A percentile compares a stretch with the other conserved stretches of the same genome.
These are phyloP conservation scores for Seriola aureovittata DNA, from an alignment of 2,113 vertebrate genomes.

Conservation along the genomic window DNA sequence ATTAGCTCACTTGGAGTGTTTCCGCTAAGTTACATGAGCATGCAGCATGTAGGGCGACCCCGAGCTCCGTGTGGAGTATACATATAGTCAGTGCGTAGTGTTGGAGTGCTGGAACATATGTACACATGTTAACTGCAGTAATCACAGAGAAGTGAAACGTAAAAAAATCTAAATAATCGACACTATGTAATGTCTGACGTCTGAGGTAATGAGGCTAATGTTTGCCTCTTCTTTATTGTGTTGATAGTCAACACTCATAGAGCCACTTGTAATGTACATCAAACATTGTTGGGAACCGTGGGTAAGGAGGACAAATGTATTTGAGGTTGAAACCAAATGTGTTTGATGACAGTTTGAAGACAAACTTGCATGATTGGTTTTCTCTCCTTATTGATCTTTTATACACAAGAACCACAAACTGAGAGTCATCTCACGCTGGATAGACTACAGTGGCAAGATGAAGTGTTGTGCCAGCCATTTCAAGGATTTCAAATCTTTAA, in stretches of 20 bases:
- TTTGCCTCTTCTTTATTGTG: slow-evolving; percentile 33
- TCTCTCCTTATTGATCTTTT: slow-evolving; percentile 47
- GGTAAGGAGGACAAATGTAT: slow-evolving; percentile 25
- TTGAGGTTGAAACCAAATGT: slow-evolving; percentile 33
- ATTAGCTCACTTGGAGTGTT: slow-evolving; percentile 76
- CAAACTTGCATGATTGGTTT: slow-evolving; percentile 24
- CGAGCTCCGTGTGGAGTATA: slow-evolving; percentile 28
- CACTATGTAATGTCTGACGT: slow-evolving; percentile 17
- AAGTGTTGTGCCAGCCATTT: slow-evolving; percentile 44
- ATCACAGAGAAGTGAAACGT: slow-evolving; percentile 22
- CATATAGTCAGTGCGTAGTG: slow-evolving; percentile 18
- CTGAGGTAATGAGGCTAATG: slow-evolving; percentile 30
- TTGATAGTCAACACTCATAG: slow-evolving; percentile 51
- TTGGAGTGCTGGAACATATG: slow-evolving; percentile 25
- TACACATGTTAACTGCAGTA: slow-evolving; percentile 27
- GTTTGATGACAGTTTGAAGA: slow-evolving; percentile 28
- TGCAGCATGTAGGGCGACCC: slow-evolving; percentile 32
- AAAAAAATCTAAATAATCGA: slow-evolving; percentile 18
- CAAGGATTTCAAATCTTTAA: slow-evolving; percentile 59
- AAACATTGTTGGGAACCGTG: slow-evolving; percentile 16
- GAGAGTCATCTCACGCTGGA: slow-evolving; percentile 39
- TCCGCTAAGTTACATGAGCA: slow-evolving; percentile 62
- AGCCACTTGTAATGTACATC: slow-evolving; percentile 16
- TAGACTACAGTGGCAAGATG: slow-evolving; percentile 22
- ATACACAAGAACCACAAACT: slow-evolving; percentile 44